Percentiles rank a stretch among this genome's conserved stretches.
These are phyloP conservation scores for Sprattus sprattus DNA, from an alignment of 2,113 vertebrate species.

Conservation along the genomic window DNA sequence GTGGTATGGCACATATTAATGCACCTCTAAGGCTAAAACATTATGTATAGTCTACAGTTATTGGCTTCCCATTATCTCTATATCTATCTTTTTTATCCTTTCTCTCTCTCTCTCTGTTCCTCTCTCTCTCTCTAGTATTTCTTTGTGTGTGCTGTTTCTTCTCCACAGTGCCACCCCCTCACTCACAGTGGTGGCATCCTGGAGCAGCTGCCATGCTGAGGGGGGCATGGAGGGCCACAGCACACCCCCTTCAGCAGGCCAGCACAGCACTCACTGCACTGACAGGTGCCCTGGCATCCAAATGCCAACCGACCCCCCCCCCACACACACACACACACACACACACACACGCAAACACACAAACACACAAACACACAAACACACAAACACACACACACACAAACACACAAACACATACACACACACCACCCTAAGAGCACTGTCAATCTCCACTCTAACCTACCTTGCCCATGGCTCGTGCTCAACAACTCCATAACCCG, in stretches of 20 bases:
- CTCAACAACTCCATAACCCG: not conserved
- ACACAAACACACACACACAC: slow-evolving; percentile 20
- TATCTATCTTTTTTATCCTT: not conserved
- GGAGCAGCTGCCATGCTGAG: not conserved
- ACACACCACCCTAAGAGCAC: not conserved
- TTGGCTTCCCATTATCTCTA: not conserved
- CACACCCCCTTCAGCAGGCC: not conserved
- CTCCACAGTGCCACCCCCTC: not conserved
- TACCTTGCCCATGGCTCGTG: not conserved
- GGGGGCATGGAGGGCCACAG: not conserved
- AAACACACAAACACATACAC: slow-evolving; percentile 7
- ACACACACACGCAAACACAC: not conserved
- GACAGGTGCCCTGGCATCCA: slow-evolving; percentile 10
- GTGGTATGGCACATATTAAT: not conserved
- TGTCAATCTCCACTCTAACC: not conserved
- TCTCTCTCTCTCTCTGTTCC: slow-evolving; percentile 65
- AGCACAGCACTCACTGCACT: not conserved
- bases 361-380: not conserved
- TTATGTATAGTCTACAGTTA: not conserved
- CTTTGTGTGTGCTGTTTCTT: not conserved
- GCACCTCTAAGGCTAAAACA: not conserved
- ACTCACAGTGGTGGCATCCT: not conserved
- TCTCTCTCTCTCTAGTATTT: slow-evolving; percentile 25
- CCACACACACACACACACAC: not conserved
- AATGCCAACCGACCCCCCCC: not conserved